These are phyloP conservation scores for Scopus umbretta DNA, from an alignment of 2,113 vertebrate species.

Conservation along the genomic window DNA sequence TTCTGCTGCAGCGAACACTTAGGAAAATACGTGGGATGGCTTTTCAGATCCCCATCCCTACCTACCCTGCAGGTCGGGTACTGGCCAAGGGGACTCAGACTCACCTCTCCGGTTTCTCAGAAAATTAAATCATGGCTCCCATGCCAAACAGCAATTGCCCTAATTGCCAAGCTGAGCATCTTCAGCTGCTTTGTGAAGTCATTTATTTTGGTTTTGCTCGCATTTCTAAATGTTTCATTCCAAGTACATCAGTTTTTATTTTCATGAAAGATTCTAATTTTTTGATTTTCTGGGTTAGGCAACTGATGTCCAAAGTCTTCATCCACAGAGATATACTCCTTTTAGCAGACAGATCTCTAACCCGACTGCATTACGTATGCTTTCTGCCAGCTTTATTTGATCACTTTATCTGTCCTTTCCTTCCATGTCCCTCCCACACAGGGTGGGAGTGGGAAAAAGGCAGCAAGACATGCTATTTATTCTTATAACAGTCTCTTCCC, in stretches of 20 bases:
- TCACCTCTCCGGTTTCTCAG: background rate
- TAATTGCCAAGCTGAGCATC: background rate
- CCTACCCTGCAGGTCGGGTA: rapidly evolving
- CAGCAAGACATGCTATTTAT: background rate
- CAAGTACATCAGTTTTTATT: background rate
- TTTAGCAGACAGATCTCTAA: background rate
- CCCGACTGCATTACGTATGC: rapidly evolving
- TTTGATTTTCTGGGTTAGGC: background rate
- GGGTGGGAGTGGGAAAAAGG: background rate
- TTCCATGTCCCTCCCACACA: background rate
- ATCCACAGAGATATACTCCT: background rate
- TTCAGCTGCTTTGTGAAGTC: background rate
- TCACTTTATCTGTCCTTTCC: background rate
- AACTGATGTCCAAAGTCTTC: background rate
- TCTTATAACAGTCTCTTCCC: background rate
- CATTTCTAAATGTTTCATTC: background rate
- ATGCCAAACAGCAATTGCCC: rapidly evolving
- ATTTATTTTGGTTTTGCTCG: background rate
- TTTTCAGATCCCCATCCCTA: background rate
- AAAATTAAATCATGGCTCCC: background rate
- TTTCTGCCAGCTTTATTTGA: background rate
- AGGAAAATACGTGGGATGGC: background rate
- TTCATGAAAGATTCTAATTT: background rate
- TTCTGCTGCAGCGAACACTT: background rate
- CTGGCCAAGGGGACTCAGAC: background rate